Conservation (phyloP, 1,140 invertebrate species). For the Helicorthomorpha holstii region DNA sequence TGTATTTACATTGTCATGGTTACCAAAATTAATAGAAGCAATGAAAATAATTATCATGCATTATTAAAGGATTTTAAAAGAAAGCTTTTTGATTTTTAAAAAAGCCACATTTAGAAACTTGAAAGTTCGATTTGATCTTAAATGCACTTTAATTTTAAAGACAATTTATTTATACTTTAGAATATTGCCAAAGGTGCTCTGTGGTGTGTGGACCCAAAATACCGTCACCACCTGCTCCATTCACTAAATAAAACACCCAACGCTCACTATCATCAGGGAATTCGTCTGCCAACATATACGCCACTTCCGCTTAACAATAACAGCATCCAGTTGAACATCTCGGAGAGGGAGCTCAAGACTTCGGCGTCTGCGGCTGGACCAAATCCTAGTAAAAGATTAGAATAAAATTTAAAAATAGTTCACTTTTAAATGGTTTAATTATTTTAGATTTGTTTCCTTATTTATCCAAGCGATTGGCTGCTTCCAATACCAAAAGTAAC, state of each 20-base stretch:
- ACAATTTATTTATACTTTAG: slow-evolving; percentile 28
- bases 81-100: too few relatives aligned
- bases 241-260: slow-evolving; percentile 65
- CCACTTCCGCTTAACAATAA: not conserved
- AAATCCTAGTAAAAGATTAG: not conserved
- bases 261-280: slow-evolving; percentile 34
- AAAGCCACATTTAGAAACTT: too few relatives aligned
- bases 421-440: not conserved
- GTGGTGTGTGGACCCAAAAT: slow-evolving; percentile 85
- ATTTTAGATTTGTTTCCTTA: slow-evolving; percentile 53
- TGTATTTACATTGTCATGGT: too few relatives aligned
- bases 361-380: slow-evolving; percentile 17
- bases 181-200: slow-evolving; percentile 84
- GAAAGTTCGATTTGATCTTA: too few relatives aligned
- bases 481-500: slow-evolving; percentile 21
- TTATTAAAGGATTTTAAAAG: too few relatives aligned
- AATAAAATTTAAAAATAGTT: not conserved
- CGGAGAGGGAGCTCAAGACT: slow-evolving; percentile 19
- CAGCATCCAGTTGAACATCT: not conserved
- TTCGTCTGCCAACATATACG: slow-evolving; percentile 11
- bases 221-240: slow-evolving; percentile 65
- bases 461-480: slow-evolving; percentile 46
- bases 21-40: too few relatives aligned
- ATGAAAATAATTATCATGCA: too few relatives aligned
- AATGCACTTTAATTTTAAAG: not conserved